Base-by-base conservation (phyloP, 1,140 invertebrate species). In the Mactra quadrangularis region DNA sequence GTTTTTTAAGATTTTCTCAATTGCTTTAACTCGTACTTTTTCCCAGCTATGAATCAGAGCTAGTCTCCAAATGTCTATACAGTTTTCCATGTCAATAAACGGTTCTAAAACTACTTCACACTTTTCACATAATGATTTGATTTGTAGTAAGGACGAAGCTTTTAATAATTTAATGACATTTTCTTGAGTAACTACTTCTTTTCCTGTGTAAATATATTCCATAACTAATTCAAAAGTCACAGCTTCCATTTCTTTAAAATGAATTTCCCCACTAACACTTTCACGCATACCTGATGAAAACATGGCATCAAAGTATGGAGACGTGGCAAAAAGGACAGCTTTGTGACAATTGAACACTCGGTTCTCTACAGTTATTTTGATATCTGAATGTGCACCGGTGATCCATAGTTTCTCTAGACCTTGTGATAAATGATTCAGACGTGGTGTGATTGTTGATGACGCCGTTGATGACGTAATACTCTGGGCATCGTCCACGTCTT, bases 201-300 rank as follows among this genome's bases (percentile, higher is more conserved):
- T 84, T 4, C 90, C 90, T 3, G 83, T 87, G 60, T 91, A 91
- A 27, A 91, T 87, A 78, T 86, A 91, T 22, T 86, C 83, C 47
- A 91, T 70, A 19, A 91, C 87, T 22, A 86, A 75, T 53, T 86
- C 84, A 83, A 91, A 90, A 6, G 88, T 78, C 33, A 86, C 82
- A 3, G 84, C 79, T 25, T 89, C 88, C 76, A 90, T 89, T 38
- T 90, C 89, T 29, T 90, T 87, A 41, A 90, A 88, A 35, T 84
- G 88, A 27, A 91, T 88, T 22, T 90, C 76, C 3, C 90, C 90
- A 27, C 87, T 88, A 13, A 89, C 81, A 64, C 87, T 87, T 83
- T 91, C 90, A 25, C 87, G 86, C 89, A 91, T 91, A 17, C 90
- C 89, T 0, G 90, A 90, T 9, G 75, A 87, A 85, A 89, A 89